Conservation (phyloP, 2,888 invertebrate species). For the Polymixis lichenea region DNA sequence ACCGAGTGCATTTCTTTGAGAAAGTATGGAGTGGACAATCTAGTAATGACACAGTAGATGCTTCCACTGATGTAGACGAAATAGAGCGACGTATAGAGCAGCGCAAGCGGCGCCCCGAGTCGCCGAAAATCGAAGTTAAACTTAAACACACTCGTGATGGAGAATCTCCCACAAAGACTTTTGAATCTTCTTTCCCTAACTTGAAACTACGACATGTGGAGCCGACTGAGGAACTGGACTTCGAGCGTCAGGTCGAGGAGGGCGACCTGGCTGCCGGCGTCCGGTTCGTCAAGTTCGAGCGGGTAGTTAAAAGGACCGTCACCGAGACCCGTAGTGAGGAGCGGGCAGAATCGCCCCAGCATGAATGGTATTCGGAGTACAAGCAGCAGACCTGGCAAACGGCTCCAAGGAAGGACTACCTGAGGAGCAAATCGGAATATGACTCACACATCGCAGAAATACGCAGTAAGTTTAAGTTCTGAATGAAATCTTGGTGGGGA, state of each 20-base stretch:
- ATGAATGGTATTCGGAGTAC: slow-evolving; percentile 88
- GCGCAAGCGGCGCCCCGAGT: slow-evolving; percentile 89
- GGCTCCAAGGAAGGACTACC: slow-evolving; percentile 93
- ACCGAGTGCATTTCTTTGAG: slow-evolving; percentile 95
- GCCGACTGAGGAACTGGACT: slow-evolving; percentile 78
- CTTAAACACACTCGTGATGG: slow-evolving; percentile 90
- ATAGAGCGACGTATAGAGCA: slow-evolving; percentile 91
- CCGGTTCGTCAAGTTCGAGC: slow-evolving; percentile 93
- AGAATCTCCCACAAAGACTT: slow-evolving; percentile 86
- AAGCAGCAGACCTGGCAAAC: slow-evolving; percentile 91
- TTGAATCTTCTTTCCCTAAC: slow-evolving; percentile 81
- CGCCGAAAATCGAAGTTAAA: slow-evolving; percentile 91
- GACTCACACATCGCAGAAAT: slow-evolving; percentile 96
- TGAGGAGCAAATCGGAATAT: slow-evolving; percentile 95
- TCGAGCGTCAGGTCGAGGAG: slow-evolving; percentile 90
- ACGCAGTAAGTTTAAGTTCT: slow-evolving; percentile 92
- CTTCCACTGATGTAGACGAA: slow-evolving; percentile 90
- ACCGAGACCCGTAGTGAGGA: slow-evolving; percentile 84
- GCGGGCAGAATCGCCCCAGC: slow-evolving; percentile 85
- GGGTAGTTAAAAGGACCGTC: slow-evolving; percentile 92
- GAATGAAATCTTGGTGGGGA: neutral
- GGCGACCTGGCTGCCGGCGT: slow-evolving; percentile 92
- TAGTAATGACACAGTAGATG: slow-evolving; percentile 83
- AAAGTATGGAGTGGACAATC: slow-evolving; percentile 93
- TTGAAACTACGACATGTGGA: slow-evolving; percentile 88